Conservation (phyloP, 2,888 invertebrate genomes). For the Macroteleia sp. region DNA sequence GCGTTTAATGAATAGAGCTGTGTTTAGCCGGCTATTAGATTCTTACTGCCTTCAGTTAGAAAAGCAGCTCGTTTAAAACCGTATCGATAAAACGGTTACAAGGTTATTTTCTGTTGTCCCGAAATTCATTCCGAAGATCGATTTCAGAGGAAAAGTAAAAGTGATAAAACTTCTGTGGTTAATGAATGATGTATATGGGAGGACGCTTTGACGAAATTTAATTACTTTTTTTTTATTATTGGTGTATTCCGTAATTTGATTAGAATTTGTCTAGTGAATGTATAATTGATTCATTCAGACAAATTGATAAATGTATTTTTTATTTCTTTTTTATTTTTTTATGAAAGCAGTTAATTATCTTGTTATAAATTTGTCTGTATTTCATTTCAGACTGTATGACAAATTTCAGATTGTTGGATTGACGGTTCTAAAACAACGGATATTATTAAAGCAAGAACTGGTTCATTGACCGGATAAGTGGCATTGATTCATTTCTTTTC, state of each 20-base stretch:
- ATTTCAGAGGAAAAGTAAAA: slow-evolving; percentile 3
- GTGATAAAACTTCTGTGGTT: slow-evolving; percentile 20
- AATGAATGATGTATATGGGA: too few species aligned
- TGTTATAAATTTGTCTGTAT: background rate
- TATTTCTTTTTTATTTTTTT: too few species aligned
- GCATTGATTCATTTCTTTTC: too few species aligned
- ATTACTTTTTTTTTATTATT: too few species aligned
- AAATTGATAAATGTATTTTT: too few species aligned
- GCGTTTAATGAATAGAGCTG: slow-evolving; percentile 15
- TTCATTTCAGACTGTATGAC: background rate
- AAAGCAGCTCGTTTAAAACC: background rate
- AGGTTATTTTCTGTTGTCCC: background rate
- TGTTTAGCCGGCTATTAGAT: slow-evolving; percentile 17
- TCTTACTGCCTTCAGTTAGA: background rate
- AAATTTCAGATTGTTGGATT: background rate
- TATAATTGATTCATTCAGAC: slow-evolving; percentile 15
- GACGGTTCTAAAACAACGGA: too few species aligned
- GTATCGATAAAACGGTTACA: slow-evolving; percentile 9
- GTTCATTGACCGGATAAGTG: too few species aligned
- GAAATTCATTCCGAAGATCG: background rate
- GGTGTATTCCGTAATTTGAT: slow-evolving; percentile 1
- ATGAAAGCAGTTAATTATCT: background rate
- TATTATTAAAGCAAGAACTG: too few species aligned
- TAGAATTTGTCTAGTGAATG: background rate
- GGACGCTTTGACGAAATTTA: too few species aligned